phyloP scores from a whole-genome alignment of 2,797 vertebrate species.

The Gallinago solitaria region DNA sequence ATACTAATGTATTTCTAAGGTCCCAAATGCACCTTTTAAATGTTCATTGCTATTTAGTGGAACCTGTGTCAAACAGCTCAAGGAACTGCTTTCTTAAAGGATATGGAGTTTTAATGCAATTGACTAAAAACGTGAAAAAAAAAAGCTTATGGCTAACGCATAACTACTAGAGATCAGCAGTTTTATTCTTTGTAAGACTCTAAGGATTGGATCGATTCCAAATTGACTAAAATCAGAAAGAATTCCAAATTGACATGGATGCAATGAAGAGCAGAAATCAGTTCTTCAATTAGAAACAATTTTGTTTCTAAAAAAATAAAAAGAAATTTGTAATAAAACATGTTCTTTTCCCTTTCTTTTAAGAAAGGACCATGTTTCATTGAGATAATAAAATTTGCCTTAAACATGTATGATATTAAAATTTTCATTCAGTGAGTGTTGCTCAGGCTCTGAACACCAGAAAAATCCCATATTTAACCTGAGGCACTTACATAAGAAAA shows the following conservation, averaged over 20 bases:
- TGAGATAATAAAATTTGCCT: neutral
- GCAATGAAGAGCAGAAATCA: neutral
- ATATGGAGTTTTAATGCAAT: neutral
- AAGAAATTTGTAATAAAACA: neutral
- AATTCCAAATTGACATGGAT: neutral
- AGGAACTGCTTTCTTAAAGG: neutral
- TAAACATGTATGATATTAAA: neutral
- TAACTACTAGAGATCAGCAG: neutral
- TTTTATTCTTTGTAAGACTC: neutral
- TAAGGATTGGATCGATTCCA: neutral
- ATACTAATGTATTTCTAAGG: neutral
- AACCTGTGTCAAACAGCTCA: neutral
- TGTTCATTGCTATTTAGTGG: neutral
- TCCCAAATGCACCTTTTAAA: neutral
- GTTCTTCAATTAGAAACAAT: neutral
- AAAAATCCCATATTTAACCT: neutral
- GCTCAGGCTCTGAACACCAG: neutral
- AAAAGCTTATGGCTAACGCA: neutral
- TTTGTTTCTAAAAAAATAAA: neutral
- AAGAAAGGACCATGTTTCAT: neutral
- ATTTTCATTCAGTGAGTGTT: neutral
- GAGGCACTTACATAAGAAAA: neutral
- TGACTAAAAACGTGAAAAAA: neutral
- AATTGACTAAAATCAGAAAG: neutral
- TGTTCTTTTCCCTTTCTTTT: accelerated